Evolutionary conservation across 2,113 vertebrate species (phyloP), one percentile per base, ranked within the genome.

Genomic region (Rhinoderma darwinii): DNA sequence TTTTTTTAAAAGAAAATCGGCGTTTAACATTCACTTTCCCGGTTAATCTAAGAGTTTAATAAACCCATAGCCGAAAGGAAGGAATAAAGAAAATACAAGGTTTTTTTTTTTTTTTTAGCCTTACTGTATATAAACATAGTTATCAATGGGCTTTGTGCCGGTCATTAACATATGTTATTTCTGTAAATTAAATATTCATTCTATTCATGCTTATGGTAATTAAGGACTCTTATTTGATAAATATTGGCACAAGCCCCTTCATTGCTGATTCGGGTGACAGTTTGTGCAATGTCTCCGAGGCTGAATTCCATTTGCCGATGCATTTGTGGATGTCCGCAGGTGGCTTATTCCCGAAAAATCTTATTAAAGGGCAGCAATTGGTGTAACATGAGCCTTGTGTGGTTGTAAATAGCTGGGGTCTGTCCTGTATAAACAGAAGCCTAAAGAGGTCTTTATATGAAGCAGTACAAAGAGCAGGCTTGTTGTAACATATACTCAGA

Each of bases 371-470:
- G n/a, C 79, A 27, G 68, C 37, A 25, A 61, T 61, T 61, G 66
- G 50, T 43, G 86, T 87, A 89, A 89, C 88, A 39, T 51, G 90
- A 89, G 59, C 82, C 77, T 80, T 73, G 87, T 74, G 84, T 86
- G 88, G 84, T 88, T 83, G 43, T 89, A 84, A 89, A 91, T 90
- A 91, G 78, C 86, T 87, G 77, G 88, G 89, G 88, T 87, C 72
- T 87, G 82, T 80, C 27, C 63, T 89, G 72, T 44, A 83, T 85
- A 84, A 88, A 89, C 39, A 63, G 50, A 0, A 88, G 79, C 59
- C 87, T 27, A 88, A 91, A 91, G 89, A 89, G 43, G 63, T 80
- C 89, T 85, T 91, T 89, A 78, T 91, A 82, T 86, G 27, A 4
- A 51, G 86, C 83, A 77, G 0, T 0, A 89, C 90, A 86, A 93